Evolutionary conservation across 2,797 vertebrate genomes (phyloP), one percentile per base, ranked within the genome.

Genomic region (Cossypha dichroa): DNA sequence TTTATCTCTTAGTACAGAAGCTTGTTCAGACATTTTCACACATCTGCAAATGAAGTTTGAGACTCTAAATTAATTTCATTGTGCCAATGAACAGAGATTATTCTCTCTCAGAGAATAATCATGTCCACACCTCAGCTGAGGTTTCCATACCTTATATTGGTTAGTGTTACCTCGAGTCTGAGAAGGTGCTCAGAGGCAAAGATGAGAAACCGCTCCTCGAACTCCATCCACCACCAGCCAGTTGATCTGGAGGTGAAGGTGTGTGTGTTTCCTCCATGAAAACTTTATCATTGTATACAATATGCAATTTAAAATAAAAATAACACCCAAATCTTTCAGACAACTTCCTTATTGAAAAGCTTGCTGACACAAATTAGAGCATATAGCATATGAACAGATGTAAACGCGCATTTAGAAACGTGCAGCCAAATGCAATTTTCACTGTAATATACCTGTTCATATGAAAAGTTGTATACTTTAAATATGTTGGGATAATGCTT

Each of bases 81-180:
- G 3, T 69, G 13, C 4, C 41, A 66, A 14, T 26, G 20, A 62
- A 26, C 25, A 69, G 9, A 33, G 21, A 72, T 10, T 58, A 0
- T 55, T 9, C 16, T 55, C 41, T 64, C n/a, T 45, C 45, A 45
- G 21, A 22, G 45, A 13, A 45, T 45, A 45, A 45, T 22, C 4
- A 26, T 14, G 5, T 49, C 68, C 29, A 28, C 16, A 28, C 9
- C 19, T 64, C 46, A 58, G 33, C 49, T 64, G 26, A 86, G 14
- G 13, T 26, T 33, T 46, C 52, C 51, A 11, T 5, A 36, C 11
- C 22, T 58, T 31, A 17, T 0, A 0, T 12, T 16, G 13, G 19
- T 64, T 18, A 22, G 9, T 9, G n/a, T 25, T 60, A 33, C 48
- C 20, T 41, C 3, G 2, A 67, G 48, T 9, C 29, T 45, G 36